Percentiles rank a stretch among this genome's conserved stretches.
phyloP scores from a whole-genome alignment of 1,140 invertebrate species.

The Drosophila kohkoa region DNA sequence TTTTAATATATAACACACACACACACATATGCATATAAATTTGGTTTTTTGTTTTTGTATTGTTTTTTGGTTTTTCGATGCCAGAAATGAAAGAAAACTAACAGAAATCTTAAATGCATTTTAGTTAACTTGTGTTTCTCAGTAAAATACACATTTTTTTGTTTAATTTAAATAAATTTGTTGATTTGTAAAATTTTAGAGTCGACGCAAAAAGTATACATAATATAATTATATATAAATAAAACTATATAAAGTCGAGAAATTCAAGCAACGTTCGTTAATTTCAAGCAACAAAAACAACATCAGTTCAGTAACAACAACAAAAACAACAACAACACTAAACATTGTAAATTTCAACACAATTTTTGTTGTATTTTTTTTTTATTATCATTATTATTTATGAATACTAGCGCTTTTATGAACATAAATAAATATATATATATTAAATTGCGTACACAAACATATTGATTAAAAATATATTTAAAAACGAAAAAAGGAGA shows the following conservation, averaged over 20 bases:
- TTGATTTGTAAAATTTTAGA: conserved; percentile 42
- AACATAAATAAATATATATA: conserved; percentile 39
- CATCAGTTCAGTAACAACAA: neutral
- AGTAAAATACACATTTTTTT: conserved; percentile 22
- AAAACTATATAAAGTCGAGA: conserved; percentile 36
- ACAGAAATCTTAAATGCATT: conserved; percentile 20
- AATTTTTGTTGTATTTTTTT: conserved; percentile 15
- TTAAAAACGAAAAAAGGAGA: conserved; percentile 2
- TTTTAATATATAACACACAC: conserved; percentile 33
- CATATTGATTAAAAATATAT: conserved; percentile 5
- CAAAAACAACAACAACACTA: conserved; percentile 9
- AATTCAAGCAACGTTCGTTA: conserved; percentile 4
- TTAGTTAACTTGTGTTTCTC: conserved; percentile 24
- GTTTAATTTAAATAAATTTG: conserved; percentile 40
- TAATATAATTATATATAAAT: conserved; percentile 29
- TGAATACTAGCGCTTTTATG: conserved; percentile 34
- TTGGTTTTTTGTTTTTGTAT: conserved; percentile 21
- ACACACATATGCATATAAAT: conserved; percentile 32
- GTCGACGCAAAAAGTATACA: conserved; percentile 17
- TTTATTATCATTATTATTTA: conserved; percentile 10
- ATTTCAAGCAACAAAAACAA: conserved; percentile 17
- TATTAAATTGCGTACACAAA: too few species aligned
- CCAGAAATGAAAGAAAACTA: neutral
- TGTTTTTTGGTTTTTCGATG: conserved; percentile 2
- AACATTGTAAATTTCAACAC: conserved; percentile 29